phyloP scores from a whole-genome alignment of 2,888 invertebrate species.

The Odontocerum albicorne region DNA sequence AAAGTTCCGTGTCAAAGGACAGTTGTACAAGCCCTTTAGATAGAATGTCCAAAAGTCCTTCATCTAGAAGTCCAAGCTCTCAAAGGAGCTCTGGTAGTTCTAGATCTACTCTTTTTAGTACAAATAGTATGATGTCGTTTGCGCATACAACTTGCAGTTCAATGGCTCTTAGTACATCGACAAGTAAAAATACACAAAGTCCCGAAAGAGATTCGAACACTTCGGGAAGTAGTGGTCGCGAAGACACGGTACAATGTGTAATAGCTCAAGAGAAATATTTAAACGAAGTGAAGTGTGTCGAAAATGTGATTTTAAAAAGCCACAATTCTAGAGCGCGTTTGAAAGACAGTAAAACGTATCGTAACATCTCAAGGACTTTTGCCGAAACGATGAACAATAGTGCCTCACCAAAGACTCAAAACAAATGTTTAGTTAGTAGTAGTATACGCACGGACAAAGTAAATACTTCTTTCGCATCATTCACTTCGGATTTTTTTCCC shows the following conservation, averaged over 20 bases:
- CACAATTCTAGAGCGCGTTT: conserved; percentile 33
- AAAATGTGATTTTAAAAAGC: conserved; percentile 54
- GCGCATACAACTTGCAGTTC: conserved; percentile 58
- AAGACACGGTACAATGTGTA: conserved; percentile 56
- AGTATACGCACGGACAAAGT: conserved; percentile 17
- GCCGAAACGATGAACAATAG: conserved; percentile 22
- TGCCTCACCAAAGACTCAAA: conserved; percentile 22
- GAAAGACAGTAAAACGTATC: conserved; percentile 31
- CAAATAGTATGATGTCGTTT: conserved; percentile 53
- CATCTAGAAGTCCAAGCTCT: conserved; percentile 52
- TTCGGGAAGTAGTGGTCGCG: conserved; percentile 44
- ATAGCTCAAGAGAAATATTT: conserved; percentile 58
- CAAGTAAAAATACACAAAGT: conserved; percentile 50
- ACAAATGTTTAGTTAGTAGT: conserved; percentile 26
- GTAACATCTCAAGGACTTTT: conserved; percentile 22
- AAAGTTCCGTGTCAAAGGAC: conserved; percentile 26
- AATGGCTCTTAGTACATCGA: conserved; percentile 58
- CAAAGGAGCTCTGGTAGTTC: conserved; percentile 48
- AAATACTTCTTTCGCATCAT: conserved; percentile 21
- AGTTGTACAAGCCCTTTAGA: conserved; percentile 26
- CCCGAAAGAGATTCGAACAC: conserved; percentile 38
- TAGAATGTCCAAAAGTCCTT: conserved; percentile 37
- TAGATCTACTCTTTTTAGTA: conserved; percentile 42
- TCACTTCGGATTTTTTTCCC: conserved; percentile 29
- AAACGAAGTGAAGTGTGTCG: conserved; percentile 55